Evolutionary conservation across 2,113 vertebrate species (phyloP).

Genomic region (Fulica atra): DNA sequence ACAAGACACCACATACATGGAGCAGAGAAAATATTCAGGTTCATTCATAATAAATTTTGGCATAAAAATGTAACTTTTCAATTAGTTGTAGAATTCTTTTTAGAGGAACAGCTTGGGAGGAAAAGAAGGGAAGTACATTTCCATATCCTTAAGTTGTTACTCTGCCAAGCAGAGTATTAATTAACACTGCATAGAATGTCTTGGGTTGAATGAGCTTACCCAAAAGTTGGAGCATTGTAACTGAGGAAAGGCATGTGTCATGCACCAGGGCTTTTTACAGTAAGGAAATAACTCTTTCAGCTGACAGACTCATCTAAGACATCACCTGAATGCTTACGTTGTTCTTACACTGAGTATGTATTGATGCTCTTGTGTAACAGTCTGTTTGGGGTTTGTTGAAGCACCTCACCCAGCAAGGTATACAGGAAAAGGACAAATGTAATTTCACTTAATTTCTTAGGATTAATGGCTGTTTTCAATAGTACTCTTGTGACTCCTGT

Average conservation of each 20-base stretch:
- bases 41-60: not conserved
- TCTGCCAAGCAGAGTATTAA: not conserved
- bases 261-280: not conserved
- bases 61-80: no score
- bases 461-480: not conserved
- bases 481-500: not conserved
- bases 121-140: not conserved
- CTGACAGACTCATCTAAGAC: not conserved
- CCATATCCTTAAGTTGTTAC: not conserved
- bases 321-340: not conserved
- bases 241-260: not conserved
- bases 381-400: not conserved
- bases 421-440: not conserved
- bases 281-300: not conserved
- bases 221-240: not conserved
- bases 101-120: not conserved
- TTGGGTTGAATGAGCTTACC: not conserved
- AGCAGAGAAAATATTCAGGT: slow-evolving; percentile 94
- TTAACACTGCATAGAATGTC: not conserved
- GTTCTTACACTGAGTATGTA: not conserved
- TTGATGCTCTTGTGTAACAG: not conserved
- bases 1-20: slow-evolving; percentile 96
- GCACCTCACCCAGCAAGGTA: not conserved
- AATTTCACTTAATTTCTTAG: not conserved
- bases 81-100: not conserved